Base-by-base conservation (phyloP, 1,140 invertebrate genomes). In the Pseudomyrmex sp. region DNA sequence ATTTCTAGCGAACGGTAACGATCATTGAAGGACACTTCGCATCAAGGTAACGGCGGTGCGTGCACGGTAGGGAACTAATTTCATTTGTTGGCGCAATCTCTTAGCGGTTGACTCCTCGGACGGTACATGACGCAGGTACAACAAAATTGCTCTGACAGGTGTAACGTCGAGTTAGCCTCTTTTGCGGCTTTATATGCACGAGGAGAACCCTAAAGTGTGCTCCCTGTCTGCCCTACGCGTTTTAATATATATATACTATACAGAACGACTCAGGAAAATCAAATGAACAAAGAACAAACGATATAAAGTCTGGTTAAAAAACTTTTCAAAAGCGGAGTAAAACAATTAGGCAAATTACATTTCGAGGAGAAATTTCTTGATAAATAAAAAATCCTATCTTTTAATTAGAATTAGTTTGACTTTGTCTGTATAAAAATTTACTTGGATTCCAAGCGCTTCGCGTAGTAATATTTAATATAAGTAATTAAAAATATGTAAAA, bases 91-190 rank as follows among this genome's bases (percentile, higher is more conserved):
- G 75, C 74, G 88, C 88, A 91, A 91, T 91, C 90, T 90, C 87
- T 90, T 91, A 91, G 85, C 83, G 90, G 90, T 91, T 91, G 85
- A 88, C 83, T 90, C 90, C 84, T 87, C 46, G 82, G 61, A 82
- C 82, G 88, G 82, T 80, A 70, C 87, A 91, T 92, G 90, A 92
- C 77, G 79, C 79, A 90, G 91, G 91, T 92, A 77, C 54, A 65
- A 77, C 44, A 54, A 86, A 90, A 91, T 90, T 91, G 87, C 56
- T 90, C 85, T 87, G 91, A 91, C 91, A 91, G 84, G 83, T 91
- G 91, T 92, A 91, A 82, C 85, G 35, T 84, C 54, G 88, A 79
- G 86, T 92, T 92, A 92, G 65, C 66, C 70, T 75, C 65, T 58
- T 50, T 18, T 9, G 13, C 26, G n/a, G 46, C 48, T 63, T 87